Conservation (phyloP, 1,140 invertebrate genomes). For the Apis dorsata region DNA sequence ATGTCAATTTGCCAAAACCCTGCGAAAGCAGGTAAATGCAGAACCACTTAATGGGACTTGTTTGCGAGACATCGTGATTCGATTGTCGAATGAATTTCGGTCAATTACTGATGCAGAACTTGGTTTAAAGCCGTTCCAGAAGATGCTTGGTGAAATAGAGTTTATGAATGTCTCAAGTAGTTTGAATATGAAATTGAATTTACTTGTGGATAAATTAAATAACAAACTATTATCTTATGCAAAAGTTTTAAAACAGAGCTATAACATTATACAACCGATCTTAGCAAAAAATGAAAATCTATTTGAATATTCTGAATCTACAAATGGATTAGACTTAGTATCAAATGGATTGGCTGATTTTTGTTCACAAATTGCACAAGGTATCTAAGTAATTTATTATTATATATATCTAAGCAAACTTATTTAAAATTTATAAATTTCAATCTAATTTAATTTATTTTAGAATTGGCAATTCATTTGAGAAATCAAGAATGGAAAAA, state of each 20-base stretch:
- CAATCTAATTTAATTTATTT: conserved; percentile 34
- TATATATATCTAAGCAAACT: background rate
- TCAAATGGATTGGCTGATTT: conserved; percentile 68
- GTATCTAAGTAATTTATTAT: conserved; percentile 46
- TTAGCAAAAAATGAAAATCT: conserved; percentile 61
- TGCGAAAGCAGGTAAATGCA: conserved; percentile 75
- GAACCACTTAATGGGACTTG: conserved; percentile 74
- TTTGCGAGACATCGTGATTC: conserved; percentile 72
- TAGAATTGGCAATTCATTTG: conserved; percentile 70
- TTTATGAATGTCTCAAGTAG: conserved; percentile 67
- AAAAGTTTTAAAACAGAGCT: conserved; percentile 68
- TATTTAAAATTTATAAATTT: background rate
- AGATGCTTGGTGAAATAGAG: conserved; percentile 73
- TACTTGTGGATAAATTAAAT: conserved; percentile 71
- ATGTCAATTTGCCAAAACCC: conserved; percentile 71
- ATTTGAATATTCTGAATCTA: conserved; percentile 53
- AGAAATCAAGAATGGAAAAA: conserved; percentile 74
- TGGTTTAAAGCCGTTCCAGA: conserved; percentile 73
- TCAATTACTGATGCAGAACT: conserved; percentile 74
- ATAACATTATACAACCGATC: conserved; percentile 70
- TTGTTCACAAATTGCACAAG: conserved; percentile 71
- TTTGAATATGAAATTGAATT: conserved; percentile 63
- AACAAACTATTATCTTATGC: conserved; percentile 68
- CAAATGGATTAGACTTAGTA: conserved; percentile 44
- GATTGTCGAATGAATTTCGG: conserved; percentile 71